phyloP scores from a whole-genome alignment of 1,140 invertebrate genomes.

The Tetraneura akinire region DNA sequence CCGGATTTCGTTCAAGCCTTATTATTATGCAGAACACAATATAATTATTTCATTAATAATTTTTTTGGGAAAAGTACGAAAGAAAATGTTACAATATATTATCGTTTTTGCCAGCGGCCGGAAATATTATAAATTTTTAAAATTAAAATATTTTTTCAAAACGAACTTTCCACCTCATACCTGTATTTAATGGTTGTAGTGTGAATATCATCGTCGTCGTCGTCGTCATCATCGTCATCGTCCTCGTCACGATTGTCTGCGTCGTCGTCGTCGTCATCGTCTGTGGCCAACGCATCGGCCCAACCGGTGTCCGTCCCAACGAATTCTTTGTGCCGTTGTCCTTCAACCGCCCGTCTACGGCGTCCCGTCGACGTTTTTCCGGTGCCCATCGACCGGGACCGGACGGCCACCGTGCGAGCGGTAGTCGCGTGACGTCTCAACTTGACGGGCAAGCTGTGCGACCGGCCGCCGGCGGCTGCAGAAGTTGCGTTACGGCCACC shows the following conservation, averaged over 20 bases:
- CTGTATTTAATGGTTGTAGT: slow-evolving; percentile 5
- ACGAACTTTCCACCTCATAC: too few relatives aligned
- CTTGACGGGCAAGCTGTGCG: slow-evolving; percentile 21
- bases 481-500: neutral
- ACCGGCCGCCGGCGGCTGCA: neutral
- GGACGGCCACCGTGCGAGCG: neutral
- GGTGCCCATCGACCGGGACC: slow-evolving; percentile 22
- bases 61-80: too few relatives aligned
- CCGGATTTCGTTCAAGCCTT: too few relatives aligned
- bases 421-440: neutral
- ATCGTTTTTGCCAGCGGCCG: too few relatives aligned
- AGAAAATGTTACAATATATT: too few relatives aligned
- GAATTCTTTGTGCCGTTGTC: neutral
- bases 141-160: too few relatives aligned
- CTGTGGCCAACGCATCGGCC: neutral
- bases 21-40: too few relatives aligned
- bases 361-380: neutral
- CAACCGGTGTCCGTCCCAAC: neutral
- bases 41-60: too few relatives aligned
- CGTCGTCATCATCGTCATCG: neutral
- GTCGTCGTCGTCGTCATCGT: neutral
- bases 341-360: neutral
- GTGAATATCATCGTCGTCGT: neutral
- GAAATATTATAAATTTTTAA: too few relatives aligned
- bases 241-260: neutral